phyloP scores from a whole-genome alignment of 2,797 vertebrate species.

The Lycodopsis pacificus region DNA sequence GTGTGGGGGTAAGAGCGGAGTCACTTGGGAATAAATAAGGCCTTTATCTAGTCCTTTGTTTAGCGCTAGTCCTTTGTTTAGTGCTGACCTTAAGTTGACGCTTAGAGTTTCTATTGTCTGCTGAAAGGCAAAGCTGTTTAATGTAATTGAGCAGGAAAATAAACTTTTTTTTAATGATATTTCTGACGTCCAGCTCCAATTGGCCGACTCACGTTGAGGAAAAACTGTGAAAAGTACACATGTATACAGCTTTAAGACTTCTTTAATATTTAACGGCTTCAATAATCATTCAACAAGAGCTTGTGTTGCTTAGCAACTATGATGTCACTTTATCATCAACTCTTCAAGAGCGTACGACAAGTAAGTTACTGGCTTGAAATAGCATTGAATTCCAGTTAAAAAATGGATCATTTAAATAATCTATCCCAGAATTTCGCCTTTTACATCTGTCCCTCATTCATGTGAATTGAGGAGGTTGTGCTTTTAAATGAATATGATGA shows the following conservation, averaged over 20 bases:
- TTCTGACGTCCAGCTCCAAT: conserved; percentile 20
- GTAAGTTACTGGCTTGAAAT: conserved; percentile 16
- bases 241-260: background rate
- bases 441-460: background rate
- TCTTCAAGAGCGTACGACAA: background rate
- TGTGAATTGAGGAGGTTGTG: background rate
- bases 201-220: conserved; percentile 17
- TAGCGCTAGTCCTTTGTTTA: conserved; percentile 29
- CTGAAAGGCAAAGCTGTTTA: conserved; percentile 17
- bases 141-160: conserved; percentile 9
- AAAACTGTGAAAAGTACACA: background rate
- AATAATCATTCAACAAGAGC: background rate
- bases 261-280: background rate
- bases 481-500: background rate
- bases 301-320: conserved; percentile 25
- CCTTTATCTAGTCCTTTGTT: conserved; percentile 37
- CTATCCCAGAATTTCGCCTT: background rate
- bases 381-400: background rate
- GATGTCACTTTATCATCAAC: conserved; percentile 6
- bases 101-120: conserved; percentile 16
- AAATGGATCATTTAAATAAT: background rate
- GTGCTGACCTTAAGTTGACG: conserved; percentile 27
- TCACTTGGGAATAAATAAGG: conserved; percentile 44
- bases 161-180: background rate
- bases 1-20: conserved; percentile 36